Base-by-base conservation (phyloP, 2,888 invertebrate species). In the Agapetus fuscipes region DNA sequence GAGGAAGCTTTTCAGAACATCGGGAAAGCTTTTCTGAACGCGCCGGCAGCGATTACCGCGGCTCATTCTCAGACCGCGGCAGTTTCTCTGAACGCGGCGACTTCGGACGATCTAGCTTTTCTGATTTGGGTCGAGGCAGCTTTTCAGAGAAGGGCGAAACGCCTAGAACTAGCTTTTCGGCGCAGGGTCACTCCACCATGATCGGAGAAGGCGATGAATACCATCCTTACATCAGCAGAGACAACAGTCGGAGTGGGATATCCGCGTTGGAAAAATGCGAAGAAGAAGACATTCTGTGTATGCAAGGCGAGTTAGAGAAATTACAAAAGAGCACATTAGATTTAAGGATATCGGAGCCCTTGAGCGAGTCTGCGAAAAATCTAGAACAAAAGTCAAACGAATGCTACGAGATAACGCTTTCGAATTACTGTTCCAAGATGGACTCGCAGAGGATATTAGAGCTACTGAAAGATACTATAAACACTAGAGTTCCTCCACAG, bases 401-500 rank as follows among this genome's bases (percentile, higher is more conserved):
- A 36, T 66, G 64, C 30, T 76, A 83, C 41, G 87, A 87, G 59
- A 79, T 88, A 0, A 80, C 83, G 14, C 58, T 89, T 15, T 85
- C 86, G 0, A 81, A 84, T 6, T 79, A 83, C 28, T 88, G 86
- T 54, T 84, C 85, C 2, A 79, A 83, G 53, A 60, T 88, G 31
- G 84, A 86, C 53, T 79, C 84, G 1, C 79, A 80, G 30, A 78
- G 84, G 37, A 88, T 90, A 45, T 72, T 90, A 9, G 83, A 83
- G 49, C 67, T 88, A 50, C 71, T 90, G 1, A 86, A 84, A 56
- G 77, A 82, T 51, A 80, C 83, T 1, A 84, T 89, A 3, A 85
- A 83, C 51, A 78, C 79, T 1, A 77, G 80, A 48, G 81, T 86
- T 34, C 83, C 86, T 0, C 85, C 86, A 2, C 66, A 65, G 39